Base-by-base conservation (phyloP, 1,140 invertebrate species). In the Drosophila teissieri region DNA sequence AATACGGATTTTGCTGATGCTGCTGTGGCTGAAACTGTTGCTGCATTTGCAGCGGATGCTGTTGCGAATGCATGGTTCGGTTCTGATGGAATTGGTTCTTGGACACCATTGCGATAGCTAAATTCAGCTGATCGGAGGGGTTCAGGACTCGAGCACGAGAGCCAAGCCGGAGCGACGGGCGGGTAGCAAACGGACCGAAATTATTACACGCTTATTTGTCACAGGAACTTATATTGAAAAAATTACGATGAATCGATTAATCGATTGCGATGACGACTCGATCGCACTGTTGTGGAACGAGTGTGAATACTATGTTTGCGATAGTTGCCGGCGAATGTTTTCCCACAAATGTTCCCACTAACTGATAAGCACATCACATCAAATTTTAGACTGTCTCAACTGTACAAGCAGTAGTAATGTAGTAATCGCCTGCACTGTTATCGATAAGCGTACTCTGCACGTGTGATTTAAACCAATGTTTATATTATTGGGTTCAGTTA, bases 41-140 rank as follows among this genome's bases (percentile, higher is more conserved):
- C n/a, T 74, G 11, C 24, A 57, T 62, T 49, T 64, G 39, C 5
- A 58, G 74, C 19, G 27, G 61, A 31, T 37, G 53, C 10, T 74
- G 69, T n/a, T 44, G n/a, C 14, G 15, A 19, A 42, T 88, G 77
- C 73, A 83, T 80, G 19, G 53, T 42, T 45, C 77, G 70, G 51
- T 70, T 80, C 12, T 49, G 64, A 45, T 77, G 72, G 68, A 70
- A 80, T 52, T 88, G 78, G 39, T 64, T 64, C 36, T 83, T 88
- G 7, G 83, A 80, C 48, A 68, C 64, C 79, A 88, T 88, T 31
- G 62, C 44, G 15, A 31, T 22, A 31, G 48, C 48, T 10, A 4
- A 22, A 17, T 22, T 1, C n/a, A 15, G 11, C 22, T 42, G 7
- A 27, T 8, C 4, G 4, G 8, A 8, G 4, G 17, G 44, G 24